Percentiles rank a stretch among this genome's conserved stretches.
Evolutionary conservation across 2,113 vertebrate genomes (phyloP).

Genomic region (Dolichallabes microphthalmus): DNA sequence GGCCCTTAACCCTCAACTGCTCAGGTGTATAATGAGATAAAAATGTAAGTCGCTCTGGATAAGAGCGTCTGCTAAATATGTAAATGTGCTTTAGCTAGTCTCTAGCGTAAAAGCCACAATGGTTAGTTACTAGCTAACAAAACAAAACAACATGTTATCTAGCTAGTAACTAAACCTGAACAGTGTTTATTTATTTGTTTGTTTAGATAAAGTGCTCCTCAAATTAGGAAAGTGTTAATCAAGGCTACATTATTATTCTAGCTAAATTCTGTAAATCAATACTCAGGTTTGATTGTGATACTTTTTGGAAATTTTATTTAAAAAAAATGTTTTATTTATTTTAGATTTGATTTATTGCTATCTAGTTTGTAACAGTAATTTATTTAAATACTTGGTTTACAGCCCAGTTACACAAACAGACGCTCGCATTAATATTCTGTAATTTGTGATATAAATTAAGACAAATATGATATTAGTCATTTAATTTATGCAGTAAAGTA

Average conservation of each 20-base stretch:
- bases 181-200: neutral
- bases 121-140: neutral
- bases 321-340: neutral
- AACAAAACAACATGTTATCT: no score
- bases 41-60: no score
- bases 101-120: neutral
- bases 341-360: neutral
- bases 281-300: neutral
- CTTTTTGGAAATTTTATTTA: neutral
- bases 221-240: neutral
- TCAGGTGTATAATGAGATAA: no score
- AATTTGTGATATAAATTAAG: neutral
- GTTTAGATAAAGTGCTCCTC: neutral
- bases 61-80: no score
- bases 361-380: neutral
- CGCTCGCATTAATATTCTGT: neutral
- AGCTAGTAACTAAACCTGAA: neutral
- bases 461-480: neutral
- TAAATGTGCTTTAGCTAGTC: no score
- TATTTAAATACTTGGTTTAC: neutral
- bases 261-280: neutral
- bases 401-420: no score
- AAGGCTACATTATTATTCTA: neutral
- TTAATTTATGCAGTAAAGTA: neutral
- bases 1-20: no score